A percentile compares a stretch with the other conserved stretches of the same genome.
Conservation (phyloP, 1,140 invertebrate genomes). For the Phymorhynchus buccinoides region DNA sequence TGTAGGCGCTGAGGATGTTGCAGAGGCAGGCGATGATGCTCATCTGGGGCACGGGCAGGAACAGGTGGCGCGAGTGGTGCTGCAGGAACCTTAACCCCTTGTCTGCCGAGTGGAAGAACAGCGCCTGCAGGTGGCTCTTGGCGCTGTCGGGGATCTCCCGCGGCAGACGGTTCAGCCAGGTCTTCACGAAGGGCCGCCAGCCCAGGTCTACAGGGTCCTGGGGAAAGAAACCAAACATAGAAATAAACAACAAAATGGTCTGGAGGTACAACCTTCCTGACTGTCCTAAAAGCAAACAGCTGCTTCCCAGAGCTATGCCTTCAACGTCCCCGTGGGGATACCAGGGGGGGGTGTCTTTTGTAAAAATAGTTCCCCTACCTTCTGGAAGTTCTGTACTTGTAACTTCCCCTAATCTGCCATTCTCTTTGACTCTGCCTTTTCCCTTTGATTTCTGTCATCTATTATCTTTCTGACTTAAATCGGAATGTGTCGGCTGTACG, state of each 20-base stretch:
- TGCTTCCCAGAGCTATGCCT: too few relatives aligned
- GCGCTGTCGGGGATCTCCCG: constrained; percentile 69
- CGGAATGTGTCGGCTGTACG: too few relatives aligned
- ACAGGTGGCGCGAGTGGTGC: constrained; percentile 59
- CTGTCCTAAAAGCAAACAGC: too few relatives aligned
- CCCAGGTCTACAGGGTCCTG: constrained; percentile 72
- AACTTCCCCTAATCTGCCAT: too few relatives aligned
- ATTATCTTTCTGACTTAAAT: too few relatives aligned
- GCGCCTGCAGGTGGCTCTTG: constrained; percentile 74
- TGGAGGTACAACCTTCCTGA: too few relatives aligned
- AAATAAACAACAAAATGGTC: too few relatives aligned
- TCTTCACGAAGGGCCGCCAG: constrained; percentile 72
- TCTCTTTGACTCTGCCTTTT: too few relatives aligned
- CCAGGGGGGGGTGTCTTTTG: too few relatives aligned
- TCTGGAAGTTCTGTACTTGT: too few relatives aligned
- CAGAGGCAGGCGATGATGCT: constrained; percentile 66
- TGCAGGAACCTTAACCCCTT: constrained; percentile 76
- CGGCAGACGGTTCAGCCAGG: constrained; percentile 69
- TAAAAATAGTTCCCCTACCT: too few relatives aligned
- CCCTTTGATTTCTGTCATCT: too few relatives aligned
- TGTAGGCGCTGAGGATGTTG: constrained; percentile 68
- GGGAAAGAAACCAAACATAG: neutral
- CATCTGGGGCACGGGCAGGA: constrained; percentile 63
- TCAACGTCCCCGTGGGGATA: neutral
- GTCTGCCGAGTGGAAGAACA: constrained; percentile 80